Evolutionary conservation across 2,113 vertebrate genomes (phyloP).

Genomic region (Bos taurus): DNA sequence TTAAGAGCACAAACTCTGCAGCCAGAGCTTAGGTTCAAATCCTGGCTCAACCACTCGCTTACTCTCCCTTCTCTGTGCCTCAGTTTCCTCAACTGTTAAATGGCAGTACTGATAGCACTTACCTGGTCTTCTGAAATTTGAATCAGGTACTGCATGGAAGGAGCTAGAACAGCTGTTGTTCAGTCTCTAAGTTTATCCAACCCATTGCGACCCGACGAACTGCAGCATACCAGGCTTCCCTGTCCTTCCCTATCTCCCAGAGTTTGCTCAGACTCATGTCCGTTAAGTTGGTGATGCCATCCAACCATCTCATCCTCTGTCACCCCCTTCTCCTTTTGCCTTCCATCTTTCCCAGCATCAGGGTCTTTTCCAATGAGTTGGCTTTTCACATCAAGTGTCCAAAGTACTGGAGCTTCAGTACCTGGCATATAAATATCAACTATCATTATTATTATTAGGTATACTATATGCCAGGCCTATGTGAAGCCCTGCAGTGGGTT

Average conservation of each 20-base stretch:
- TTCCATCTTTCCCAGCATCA: not conserved
- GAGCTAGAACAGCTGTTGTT: not conserved
- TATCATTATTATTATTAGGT: not conserved
- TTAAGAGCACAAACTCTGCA: not conserved
- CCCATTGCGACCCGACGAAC: fast-evolving
- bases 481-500: not conserved
- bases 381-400: not conserved
- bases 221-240: not conserved
- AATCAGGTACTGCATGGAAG: not conserved
- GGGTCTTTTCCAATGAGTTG: not conserved
- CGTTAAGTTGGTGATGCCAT: not conserved
- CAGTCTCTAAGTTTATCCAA: not conserved
- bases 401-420: not conserved
- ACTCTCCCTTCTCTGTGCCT: not conserved
- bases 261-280: not conserved
- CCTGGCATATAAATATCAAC: not conserved
- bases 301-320: not conserved
- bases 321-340: not conserved
- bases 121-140: not conserved
- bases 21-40: not conserved
- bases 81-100: not conserved
- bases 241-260: not conserved
- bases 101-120: not conserved
- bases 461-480: not conserved
- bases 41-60: not conserved